phyloP scores from a whole-genome alignment of 2,797 vertebrate genomes.

The Myotis planiceps region DNA sequence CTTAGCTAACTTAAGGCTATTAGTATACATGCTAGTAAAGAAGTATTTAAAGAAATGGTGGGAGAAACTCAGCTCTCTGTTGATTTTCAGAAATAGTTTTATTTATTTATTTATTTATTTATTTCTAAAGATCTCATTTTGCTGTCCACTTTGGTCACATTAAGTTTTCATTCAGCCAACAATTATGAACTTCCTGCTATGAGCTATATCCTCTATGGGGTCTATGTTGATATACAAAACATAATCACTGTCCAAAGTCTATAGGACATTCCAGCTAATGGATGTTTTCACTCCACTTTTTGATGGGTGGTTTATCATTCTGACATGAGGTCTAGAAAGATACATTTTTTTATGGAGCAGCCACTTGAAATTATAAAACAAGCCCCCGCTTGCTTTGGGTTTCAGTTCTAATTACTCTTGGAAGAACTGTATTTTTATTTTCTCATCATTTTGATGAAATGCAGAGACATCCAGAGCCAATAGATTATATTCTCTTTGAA shows the following conservation, averaged over 20 bases:
- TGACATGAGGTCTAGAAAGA: background rate
- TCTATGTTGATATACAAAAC: background rate
- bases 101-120: background rate
- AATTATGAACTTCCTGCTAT: background rate
- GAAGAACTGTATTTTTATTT: background rate
- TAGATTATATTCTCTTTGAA: background rate
- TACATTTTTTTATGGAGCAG: background rate
- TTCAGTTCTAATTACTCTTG: background rate
- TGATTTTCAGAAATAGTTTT: background rate
- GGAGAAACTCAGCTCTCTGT: background rate
- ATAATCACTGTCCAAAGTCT: background rate
- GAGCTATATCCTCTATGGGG: background rate
- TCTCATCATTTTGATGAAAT: background rate
- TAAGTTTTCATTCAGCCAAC: background rate
- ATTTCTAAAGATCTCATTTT: background rate
- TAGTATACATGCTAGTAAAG: background rate
- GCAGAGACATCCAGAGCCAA: slow-evolving; percentile 1
- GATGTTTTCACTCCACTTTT: background rate
- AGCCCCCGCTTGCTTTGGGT: background rate
- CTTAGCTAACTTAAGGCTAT: background rate
- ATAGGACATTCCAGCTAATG: background rate
- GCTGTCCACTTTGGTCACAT: background rate
- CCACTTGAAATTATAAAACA: background rate
- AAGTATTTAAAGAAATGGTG: background rate
- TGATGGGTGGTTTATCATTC: background rate